These are phyloP conservation scores for Acanthococcus lagerstroemiae DNA, from an alignment of 2,888 invertebrate genomes.

Conservation along the genomic window DNA sequence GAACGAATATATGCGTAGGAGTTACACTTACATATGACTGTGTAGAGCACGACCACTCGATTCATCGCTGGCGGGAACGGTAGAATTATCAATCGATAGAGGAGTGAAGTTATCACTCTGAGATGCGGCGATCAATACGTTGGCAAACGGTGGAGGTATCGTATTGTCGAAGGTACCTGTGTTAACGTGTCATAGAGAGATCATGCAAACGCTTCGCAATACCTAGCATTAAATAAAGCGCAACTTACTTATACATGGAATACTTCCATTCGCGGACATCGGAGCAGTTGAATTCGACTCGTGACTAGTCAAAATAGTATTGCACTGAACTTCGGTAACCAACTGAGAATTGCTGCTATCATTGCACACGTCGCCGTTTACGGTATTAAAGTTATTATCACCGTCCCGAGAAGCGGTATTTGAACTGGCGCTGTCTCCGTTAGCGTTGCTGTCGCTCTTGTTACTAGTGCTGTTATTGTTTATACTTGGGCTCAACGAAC, in stretches of 20 bases:
- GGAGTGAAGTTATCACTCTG: slow-evolving; percentile 12
- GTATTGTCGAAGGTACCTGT: slow-evolving; percentile 9
- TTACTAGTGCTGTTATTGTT: slow-evolving; percentile 6
- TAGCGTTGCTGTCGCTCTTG: not conserved
- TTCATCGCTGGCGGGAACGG: slow-evolving; percentile 8
- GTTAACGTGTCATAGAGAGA: too few species aligned
- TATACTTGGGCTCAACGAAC: not conserved
- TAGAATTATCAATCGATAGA: slow-evolving; percentile 11
- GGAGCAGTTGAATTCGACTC: slow-evolving; percentile 10
- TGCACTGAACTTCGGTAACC: slow-evolving; percentile 23
- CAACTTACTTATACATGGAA: slow-evolving; percentile 5
- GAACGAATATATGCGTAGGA: too few species aligned
- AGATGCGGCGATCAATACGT: slow-evolving; percentile 3
- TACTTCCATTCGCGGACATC: slow-evolving; percentile 9
- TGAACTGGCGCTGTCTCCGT: not conserved
- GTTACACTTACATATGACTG: slow-evolving; percentile 13
- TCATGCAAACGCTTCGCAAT: too few species aligned
- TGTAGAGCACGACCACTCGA: slow-evolving; percentile 11
- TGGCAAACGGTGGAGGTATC: slow-evolving; percentile 3
- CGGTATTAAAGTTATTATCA: slow-evolving; percentile 13
- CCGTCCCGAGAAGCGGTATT: not conserved
- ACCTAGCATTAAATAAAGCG: too few species aligned
- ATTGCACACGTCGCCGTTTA: slow-evolving; percentile 6
- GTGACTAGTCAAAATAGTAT: slow-evolving; percentile 25
- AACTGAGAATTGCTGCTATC: slow-evolving; percentile 3